A percentile compares a stretch with the other conserved stretches of the same genome.
phyloP scores from a whole-genome alignment of 2,113 vertebrate species.

The Trachemys scripta region DNA sequence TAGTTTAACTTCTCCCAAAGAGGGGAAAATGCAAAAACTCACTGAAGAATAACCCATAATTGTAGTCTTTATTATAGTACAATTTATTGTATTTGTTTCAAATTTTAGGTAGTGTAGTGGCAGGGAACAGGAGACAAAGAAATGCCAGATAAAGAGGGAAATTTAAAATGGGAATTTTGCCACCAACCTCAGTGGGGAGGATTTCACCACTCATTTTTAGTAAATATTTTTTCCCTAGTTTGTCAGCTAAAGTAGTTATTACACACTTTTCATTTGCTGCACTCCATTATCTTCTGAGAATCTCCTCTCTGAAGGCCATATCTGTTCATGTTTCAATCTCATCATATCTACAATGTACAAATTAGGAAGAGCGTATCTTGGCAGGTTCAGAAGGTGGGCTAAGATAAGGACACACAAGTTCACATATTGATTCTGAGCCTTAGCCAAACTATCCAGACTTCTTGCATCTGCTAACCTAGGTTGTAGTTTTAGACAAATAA shows the following conservation, averaged over 20 bases:
- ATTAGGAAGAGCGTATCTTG: neutral
- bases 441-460: neutral
- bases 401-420: neutral
- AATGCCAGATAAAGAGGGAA: neutral
- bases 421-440: neutral
- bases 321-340: neutral
- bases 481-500: neutral
- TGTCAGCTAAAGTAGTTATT: neutral
- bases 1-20: neutral
- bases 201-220: neutral
- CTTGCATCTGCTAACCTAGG: neutral
- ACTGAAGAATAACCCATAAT: neutral
- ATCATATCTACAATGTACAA: neutral
- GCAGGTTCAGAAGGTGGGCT: neutral
- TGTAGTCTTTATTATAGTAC: no score
- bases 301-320: neutral
- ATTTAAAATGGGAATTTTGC: neutral
- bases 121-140: neutral
- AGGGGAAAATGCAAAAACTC: neutral
- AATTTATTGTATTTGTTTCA: neutral
- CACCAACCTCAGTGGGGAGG: neutral
- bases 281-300: neutral
- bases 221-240: rapidly evolving
- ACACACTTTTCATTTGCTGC: neutral
- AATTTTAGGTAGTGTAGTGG: neutral